Evolutionary conservation across 2,113 vertebrate species (phyloP).

Genomic region (Campylomormyrus numenius): DNA sequence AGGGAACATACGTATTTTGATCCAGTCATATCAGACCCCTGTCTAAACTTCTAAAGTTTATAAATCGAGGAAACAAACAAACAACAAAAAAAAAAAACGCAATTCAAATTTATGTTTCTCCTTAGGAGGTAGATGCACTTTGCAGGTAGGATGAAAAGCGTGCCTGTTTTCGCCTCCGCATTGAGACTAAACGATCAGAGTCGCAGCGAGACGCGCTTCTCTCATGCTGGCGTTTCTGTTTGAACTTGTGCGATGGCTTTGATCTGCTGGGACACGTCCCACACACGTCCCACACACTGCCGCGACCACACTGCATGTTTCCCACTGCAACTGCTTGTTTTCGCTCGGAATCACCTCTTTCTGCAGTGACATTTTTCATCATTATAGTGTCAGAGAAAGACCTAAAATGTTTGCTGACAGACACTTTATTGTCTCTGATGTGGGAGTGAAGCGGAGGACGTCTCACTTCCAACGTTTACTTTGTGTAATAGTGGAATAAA

Average conservation of each 20-base stretch:
- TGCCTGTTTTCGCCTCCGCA: not conserved
- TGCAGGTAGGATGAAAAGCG: not conserved
- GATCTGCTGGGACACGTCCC: constrained; percentile 33
- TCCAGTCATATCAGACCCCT: constrained; percentile 22
- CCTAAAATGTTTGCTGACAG: not conserved
- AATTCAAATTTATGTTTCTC: not conserved
- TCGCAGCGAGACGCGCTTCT: not conserved
- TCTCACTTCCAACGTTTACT: not conserved
- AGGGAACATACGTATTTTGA: constrained; percentile 18
- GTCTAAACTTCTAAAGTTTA: not conserved
- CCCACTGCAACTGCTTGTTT: not conserved
- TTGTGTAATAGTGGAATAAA: not conserved
- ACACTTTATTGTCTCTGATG: not conserved
- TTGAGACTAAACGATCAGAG: constrained; percentile 18
- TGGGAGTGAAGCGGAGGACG: not conserved
- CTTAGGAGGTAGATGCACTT: not conserved
- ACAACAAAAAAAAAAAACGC: not conserved
- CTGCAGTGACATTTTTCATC: not conserved
- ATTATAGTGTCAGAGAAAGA: not conserved
- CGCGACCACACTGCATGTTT: not conserved
- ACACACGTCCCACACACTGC: not conserved
- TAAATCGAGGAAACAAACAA: not conserved
- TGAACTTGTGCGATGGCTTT: constrained; percentile 34
- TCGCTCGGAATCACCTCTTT: not conserved
- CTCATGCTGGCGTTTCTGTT: constrained; percentile 23